These are phyloP conservation scores for Chloroceryle aenea DNA, from an alignment of 2,113 vertebrate species.

Conservation along the genomic window DNA sequence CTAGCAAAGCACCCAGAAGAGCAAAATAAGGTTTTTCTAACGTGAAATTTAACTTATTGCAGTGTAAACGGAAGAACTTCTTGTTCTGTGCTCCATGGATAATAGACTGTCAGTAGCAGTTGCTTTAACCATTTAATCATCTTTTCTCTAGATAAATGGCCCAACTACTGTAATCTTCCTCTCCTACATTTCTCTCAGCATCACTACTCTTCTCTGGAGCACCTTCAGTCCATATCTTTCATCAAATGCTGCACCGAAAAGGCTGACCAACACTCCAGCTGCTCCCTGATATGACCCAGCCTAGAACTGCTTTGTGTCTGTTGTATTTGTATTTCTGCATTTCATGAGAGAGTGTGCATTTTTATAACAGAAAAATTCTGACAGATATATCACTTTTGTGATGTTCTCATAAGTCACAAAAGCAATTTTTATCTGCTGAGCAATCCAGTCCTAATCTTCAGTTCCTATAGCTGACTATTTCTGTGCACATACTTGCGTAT, in stretches of 20 bases:
- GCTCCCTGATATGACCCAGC: accelerated
- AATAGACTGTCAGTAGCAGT: not conserved
- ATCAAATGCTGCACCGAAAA: not conserved
- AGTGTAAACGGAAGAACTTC: not conserved
- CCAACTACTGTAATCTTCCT: not conserved
- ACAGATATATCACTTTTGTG: not conserved
- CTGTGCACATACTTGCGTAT: not conserved
- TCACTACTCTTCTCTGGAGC: not conserved
- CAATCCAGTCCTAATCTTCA: not conserved
- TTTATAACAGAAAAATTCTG: not conserved
- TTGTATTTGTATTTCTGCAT: not conserved
- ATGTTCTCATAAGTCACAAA: not conserved
- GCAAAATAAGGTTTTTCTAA: not conserved
- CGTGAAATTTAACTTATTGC: not conserved
- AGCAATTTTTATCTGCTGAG: not conserved
- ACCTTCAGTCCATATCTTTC: not conserved
- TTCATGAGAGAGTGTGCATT: not conserved
- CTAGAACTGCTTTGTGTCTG: not conserved
- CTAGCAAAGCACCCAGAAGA: not conserved
- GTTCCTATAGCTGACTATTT: not conserved
- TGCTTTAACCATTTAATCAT: not conserved
- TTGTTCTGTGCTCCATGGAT: not conserved
- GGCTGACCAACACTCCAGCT: not conserved
- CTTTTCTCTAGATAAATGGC: not conserved
- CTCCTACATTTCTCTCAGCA: not conserved